Conservation (phyloP, 2,113 vertebrate species). For the Brienomyrus longianalis region DNA sequence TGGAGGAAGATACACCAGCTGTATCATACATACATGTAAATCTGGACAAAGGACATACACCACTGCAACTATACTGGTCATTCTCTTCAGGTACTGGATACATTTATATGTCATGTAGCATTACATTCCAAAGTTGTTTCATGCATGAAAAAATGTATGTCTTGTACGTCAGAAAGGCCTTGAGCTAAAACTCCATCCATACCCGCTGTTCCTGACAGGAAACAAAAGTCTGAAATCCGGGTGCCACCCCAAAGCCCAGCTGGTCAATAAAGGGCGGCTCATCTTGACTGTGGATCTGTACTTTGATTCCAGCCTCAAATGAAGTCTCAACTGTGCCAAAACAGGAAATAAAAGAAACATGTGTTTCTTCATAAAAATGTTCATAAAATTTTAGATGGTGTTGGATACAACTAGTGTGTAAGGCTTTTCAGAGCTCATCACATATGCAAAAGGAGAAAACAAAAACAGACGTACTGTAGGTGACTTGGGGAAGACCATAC, state of each 20-base stretch:
- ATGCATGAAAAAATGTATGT: background rate
- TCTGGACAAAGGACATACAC: constrained; percentile 6
- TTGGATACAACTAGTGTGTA: background rate
- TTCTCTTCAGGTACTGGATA: background rate
- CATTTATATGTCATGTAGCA: background rate
- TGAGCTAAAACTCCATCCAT: constrained; percentile 15
- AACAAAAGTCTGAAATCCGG: constrained; percentile 95
- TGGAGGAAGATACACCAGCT: constrained; percentile 91
- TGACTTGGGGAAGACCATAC: background rate
- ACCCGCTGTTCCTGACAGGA: constrained; percentile 97
- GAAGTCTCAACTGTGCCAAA: constrained; percentile 79
- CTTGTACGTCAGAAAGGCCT: background rate
- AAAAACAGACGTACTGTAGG: background rate
- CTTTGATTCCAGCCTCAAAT: constrained; percentile 94
- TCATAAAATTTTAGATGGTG: background rate
- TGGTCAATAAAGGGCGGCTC: constrained; percentile 94
- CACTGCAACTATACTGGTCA: background rate
- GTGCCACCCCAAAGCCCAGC: constrained; percentile 91
- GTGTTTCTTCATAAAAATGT: background rate
- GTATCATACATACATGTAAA: constrained; percentile 23
- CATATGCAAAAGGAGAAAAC: background rate
- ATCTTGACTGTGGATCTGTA: constrained; percentile 95
- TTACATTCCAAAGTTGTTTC: background rate
- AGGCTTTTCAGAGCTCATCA: background rate
- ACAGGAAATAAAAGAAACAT: background rate